phyloP scores from a whole-genome alignment of 2,113 vertebrate genomes.

The Lichenostomus cassidix region DNA sequence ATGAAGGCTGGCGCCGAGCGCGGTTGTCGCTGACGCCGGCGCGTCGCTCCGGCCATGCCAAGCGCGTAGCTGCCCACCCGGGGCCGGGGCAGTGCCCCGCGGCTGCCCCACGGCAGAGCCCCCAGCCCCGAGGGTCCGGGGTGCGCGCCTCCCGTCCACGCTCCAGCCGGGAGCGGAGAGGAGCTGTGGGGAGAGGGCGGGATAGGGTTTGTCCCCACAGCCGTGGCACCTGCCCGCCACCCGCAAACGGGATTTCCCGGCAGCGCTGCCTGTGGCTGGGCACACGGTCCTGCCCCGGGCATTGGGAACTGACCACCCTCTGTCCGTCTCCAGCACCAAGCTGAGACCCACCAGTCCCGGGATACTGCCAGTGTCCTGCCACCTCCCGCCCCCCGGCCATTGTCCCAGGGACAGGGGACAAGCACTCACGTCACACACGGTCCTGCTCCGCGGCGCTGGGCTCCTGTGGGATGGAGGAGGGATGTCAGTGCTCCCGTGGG shows the following conservation, averaged over 20 bases:
- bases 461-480: slow-evolving; percentile 30
- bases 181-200: slow-evolving; percentile 5
- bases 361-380: no score
- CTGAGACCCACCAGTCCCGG: background rate
- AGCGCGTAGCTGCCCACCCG: slow-evolving; percentile 7
- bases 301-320: background rate
- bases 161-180: background rate
- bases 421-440: slow-evolving; percentile 59
- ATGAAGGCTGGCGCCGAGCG: slow-evolving; percentile 23
- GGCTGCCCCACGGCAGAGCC: background rate
- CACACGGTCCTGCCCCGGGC: rapidly evolving
- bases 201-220: rapidly evolving
- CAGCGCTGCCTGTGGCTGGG: background rate
- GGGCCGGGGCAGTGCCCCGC: background rate
- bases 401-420: background rate
- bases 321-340: background rate
- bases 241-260: rapidly evolving
- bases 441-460: background rate
- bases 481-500: rapidly evolving
- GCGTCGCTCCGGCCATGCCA: slow-evolving; percentile 19
- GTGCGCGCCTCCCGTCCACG: background rate
- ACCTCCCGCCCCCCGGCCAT: rapidly evolving
- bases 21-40: background rate
- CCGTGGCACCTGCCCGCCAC: rapidly evolving
- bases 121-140: background rate